Evolutionary conservation across 2,888 invertebrate genomes (phyloP).

Genomic region (Clitarchus hookeri): DNA sequence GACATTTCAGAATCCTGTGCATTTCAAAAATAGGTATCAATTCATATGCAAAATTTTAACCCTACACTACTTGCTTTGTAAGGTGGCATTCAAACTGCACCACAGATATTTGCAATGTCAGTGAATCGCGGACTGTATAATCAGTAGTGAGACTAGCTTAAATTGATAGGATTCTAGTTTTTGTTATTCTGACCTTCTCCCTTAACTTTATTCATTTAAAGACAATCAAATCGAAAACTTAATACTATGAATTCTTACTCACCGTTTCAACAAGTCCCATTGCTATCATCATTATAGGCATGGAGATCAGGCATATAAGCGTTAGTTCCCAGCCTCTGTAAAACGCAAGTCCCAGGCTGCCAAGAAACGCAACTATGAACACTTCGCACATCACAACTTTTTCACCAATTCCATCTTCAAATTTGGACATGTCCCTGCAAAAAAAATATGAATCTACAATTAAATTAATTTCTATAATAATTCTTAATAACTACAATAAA

Average conservation of each 20-base stretch:
- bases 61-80: too few species aligned
- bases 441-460: slow-evolving; percentile 22
- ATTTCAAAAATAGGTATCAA: too few species aligned
- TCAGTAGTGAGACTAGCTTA: too few species aligned
- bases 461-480: background rate
- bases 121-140: too few species aligned
- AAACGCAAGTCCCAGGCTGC: slow-evolving; percentile 73
- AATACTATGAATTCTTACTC: background rate
- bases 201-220: too few species aligned
- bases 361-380: slow-evolving; percentile 69
- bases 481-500: too few species aligned
- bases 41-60: too few species aligned
- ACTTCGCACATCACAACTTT: slow-evolving; percentile 76
- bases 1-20: too few species aligned
- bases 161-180: too few species aligned
- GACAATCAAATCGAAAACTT: background rate
- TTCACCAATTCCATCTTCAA: slow-evolving; percentile 84
- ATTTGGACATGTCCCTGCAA: slow-evolving; percentile 69
- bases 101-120: too few species aligned
- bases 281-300: slow-evolving; percentile 69
- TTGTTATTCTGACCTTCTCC: too few species aligned
- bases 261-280: slow-evolving; percentile 62
- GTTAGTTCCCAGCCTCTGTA: slow-evolving; percentile 81
- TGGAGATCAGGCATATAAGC: slow-evolving; percentile 71
- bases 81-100: too few species aligned